These are phyloP conservation scores for Trachelipus rathkii DNA, from an alignment of 1,140 invertebrate genomes.

Conservation along the genomic window DNA sequence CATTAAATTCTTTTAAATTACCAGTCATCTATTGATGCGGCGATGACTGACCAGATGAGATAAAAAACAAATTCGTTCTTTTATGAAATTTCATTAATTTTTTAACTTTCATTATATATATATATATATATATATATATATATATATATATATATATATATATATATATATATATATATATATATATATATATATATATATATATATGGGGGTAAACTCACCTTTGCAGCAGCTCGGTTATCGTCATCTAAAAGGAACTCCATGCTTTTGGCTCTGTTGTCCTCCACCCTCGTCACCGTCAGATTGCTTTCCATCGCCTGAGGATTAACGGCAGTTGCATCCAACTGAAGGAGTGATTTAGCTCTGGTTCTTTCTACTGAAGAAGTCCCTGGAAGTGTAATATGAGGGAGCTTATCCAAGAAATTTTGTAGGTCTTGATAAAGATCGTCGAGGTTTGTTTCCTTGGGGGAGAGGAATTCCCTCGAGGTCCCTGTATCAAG, in stretches of 20 bases:
- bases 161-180: background rate
- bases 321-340: constrained; percentile 49
- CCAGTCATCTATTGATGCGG: no score
- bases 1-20: no score
- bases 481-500: constrained; percentile 59
- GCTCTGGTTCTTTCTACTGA: constrained; percentile 59
- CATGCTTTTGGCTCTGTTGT: constrained; percentile 75
- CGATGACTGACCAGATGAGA: no score
- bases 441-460: constrained; percentile 54
- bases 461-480: constrained; percentile 27
- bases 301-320: constrained; percentile 47
- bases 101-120: no score
- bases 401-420: constrained; percentile 22
- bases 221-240: constrained; percentile 71
- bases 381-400: constrained; percentile 52
- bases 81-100: no score
- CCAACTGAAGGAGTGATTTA: constrained; percentile 71
- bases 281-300: constrained; percentile 48
- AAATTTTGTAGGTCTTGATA: constrained; percentile 46
- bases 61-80: no score
- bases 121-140: constrained; percentile 10
- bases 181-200: constrained; percentile 12
- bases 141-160: background rate
- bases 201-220: constrained; percentile 50
- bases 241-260: constrained; percentile 88